Evolutionary conservation across 2,113 vertebrate genomes (phyloP).

Genomic region (Ctenodactylus gundi): DNA sequence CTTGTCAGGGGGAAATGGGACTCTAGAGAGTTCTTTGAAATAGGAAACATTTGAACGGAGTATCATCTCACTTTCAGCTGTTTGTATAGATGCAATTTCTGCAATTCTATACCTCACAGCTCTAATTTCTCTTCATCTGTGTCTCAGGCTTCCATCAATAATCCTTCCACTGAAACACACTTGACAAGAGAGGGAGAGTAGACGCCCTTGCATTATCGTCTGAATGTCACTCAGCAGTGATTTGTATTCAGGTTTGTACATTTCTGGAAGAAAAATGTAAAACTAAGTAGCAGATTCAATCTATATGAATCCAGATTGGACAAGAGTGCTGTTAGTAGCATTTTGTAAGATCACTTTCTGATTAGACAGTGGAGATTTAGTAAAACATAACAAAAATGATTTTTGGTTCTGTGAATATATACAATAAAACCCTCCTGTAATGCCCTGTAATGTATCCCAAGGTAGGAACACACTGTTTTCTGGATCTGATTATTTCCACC

Average conservation of each 20-base stretch:
- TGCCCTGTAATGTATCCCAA: neutral
- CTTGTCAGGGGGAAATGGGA: constrained; percentile 65
- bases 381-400: constrained; percentile 38
- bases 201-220: constrained; percentile 60
- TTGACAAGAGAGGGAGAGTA: constrained; percentile 69
- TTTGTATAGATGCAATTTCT: constrained; percentile 72
- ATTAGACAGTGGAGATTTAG: constrained; percentile 36
- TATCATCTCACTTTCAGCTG: constrained; percentile 70
- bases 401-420: constrained; percentile 11
- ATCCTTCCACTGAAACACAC: constrained; percentile 57
- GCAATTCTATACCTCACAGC: constrained; percentile 65
- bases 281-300: constrained; percentile 31
- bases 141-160: constrained; percentile 74
- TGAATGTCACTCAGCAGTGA: constrained; percentile 65
- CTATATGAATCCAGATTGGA: constrained; percentile 21
- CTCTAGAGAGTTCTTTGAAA: constrained; percentile 76
- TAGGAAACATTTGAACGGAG: constrained; percentile 76
- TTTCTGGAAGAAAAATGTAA: constrained; percentile 65
- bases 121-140: constrained; percentile 77
- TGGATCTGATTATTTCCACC: neutral
- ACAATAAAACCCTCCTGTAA: neutral
- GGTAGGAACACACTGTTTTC: constrained; percentile 13
- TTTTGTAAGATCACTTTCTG: constrained; percentile 64
- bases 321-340: neutral
- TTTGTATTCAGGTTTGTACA: constrained; percentile 60